Percentiles rank a stretch among this genome's conserved stretches.
phyloP scores from a whole-genome alignment of 1,140 invertebrate genomes.

The Lasioglossum baleicum region DNA sequence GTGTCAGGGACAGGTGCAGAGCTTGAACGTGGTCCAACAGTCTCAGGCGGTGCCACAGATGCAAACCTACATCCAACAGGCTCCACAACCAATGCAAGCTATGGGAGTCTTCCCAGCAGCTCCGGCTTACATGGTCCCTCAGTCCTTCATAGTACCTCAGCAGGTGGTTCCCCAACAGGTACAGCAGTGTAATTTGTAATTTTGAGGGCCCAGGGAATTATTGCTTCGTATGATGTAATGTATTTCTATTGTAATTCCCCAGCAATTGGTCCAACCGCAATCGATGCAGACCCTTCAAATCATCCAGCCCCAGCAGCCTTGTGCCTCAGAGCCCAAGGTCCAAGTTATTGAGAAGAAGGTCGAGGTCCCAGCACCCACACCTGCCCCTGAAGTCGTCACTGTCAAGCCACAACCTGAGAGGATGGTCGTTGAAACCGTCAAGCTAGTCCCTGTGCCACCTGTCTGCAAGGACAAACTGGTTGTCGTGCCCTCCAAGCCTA shows the following conservation, averaged over 20 bases:
- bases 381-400: background rate
- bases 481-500: background rate
- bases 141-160: background rate
- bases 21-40: background rate
- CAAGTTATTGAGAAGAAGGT: background rate
- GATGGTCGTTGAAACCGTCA: background rate
- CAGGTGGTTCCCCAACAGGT: background rate
- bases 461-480: background rate
- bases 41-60: background rate
- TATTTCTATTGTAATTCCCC: background rate
- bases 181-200: too few species aligned
- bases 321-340: background rate
- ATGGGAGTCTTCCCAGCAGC: background rate
- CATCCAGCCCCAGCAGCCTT: slow-evolving; percentile 10
- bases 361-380: background rate
- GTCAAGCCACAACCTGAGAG: background rate
- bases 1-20: background rate
- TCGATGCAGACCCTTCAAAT: slow-evolving; percentile 1
- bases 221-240: too few species aligned
- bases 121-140: too few species aligned
- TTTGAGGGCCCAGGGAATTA: too few species aligned
- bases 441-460: background rate
- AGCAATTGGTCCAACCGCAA: background rate
- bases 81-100: background rate
- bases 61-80: background rate